phyloP scores from a whole-genome alignment of 2,797 vertebrate species.

The Lagorchestes hirsutus region DNA sequence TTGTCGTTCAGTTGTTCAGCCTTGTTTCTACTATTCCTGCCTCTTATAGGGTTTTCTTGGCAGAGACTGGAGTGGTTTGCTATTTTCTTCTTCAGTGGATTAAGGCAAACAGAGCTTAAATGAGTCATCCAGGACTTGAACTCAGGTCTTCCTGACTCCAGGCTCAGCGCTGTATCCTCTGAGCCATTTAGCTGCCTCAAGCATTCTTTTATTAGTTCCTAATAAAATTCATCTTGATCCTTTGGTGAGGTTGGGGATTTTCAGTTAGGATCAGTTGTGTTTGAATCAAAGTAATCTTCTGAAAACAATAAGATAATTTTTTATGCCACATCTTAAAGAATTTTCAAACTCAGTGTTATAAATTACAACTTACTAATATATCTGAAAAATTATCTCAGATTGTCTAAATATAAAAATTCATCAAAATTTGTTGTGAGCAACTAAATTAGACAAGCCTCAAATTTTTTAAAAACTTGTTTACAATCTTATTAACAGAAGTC shows the following conservation, averaged over 20 bases:
- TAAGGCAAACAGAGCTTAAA: background rate
- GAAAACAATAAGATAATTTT: slow-evolving; percentile 1
- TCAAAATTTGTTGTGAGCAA: background rate
- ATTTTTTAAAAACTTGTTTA: background rate
- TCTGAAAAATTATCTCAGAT: background rate
- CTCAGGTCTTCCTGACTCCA: background rate
- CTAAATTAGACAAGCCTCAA: slow-evolving; percentile 12
- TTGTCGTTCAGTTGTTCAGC: background rate
- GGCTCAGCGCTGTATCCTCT: background rate
- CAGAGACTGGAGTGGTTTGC: background rate
- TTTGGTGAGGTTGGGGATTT: background rate
- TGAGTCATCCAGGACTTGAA: background rate
- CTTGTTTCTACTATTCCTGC: background rate
- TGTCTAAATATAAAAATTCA: slow-evolving; percentile 24
- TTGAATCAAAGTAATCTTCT: background rate
- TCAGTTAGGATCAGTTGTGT: background rate
- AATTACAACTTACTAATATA: slow-evolving; percentile 10
- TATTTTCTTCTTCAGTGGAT: background rate
- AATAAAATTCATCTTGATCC: background rate
- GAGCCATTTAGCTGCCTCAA: background rate
- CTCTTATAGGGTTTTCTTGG: background rate
- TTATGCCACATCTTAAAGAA: background rate
- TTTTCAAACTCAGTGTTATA: slow-evolving; percentile 24
- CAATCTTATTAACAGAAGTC: background rate
- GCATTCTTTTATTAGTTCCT: background rate